Evolutionary conservation across 1,140 invertebrate genomes (phyloP).

Genomic region (Drosophila punjabiensis): DNA sequence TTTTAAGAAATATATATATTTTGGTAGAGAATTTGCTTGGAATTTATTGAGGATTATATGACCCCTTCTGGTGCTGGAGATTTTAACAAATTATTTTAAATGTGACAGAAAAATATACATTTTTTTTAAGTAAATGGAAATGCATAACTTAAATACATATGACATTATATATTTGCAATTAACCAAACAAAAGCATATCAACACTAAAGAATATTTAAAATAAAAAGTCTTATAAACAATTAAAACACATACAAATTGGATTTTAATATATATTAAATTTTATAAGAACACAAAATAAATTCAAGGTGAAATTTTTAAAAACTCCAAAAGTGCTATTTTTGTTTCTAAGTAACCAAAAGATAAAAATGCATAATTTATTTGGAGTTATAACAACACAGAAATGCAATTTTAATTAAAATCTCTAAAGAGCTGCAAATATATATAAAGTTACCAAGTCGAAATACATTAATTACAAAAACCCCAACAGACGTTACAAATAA

Average conservation of each 20-base stretch:
- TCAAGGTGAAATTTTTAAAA: neutral
- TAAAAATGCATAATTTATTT: too few species aligned
- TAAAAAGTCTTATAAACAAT: neutral
- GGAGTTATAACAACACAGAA: neutral
- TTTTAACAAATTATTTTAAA: neutral
- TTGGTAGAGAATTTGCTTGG: neutral
- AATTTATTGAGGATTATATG: neutral
- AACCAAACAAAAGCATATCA: conserved; percentile 12
- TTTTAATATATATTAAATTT: neutral
- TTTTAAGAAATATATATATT: neutral
- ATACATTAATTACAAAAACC: neutral
- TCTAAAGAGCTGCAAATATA: neutral
- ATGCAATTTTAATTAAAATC: neutral
- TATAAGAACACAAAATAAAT: neutral
- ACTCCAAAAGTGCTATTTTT: neutral
- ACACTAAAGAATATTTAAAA: neutral
- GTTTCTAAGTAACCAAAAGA: neutral
- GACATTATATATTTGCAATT: conserved; percentile 2
- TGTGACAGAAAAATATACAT: neutral
- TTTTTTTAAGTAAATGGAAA: neutral
- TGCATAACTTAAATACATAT: neutral
- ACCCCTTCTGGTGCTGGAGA: neutral
- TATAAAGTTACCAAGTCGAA: neutral
- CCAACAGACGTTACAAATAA: too few species aligned
- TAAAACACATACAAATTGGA: neutral